These are phyloP conservation scores for Rhabdornis inornatus DNA, from an alignment of 2,113 vertebrate genomes.

Conservation along the genomic window DNA sequence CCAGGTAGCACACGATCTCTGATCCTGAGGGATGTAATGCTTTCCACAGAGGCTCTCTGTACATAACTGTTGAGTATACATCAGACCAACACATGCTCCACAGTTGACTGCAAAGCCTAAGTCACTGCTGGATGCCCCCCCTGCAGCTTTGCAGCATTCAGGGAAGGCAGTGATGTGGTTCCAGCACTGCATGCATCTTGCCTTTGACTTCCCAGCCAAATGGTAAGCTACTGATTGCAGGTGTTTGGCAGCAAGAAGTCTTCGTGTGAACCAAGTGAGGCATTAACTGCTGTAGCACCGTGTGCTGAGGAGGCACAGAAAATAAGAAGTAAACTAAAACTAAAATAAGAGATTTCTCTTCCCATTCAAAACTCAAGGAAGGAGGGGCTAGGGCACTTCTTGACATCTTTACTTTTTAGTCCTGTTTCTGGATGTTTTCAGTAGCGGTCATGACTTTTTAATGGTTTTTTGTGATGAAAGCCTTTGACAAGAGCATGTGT, in stretches of 20 bases:
- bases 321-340: background rate
- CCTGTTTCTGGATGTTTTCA: background rate
- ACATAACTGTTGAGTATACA: rapidly evolving
- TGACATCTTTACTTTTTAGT: background rate
- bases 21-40: background rate
- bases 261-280: background rate
- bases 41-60: background rate
- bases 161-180: background rate
- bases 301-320: background rate
- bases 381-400: background rate
- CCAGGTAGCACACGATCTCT: rapidly evolving
- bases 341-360: background rate
- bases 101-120: background rate
- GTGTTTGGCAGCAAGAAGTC: background rate
- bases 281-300: background rate
- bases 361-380: background rate
- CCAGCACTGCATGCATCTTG: rapidly evolving
- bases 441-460: background rate
- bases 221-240: background rate
- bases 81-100: background rate
- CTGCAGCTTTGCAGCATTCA: background rate
- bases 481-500: slow-evolving; percentile 9
- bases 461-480: background rate
- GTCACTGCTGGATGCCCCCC: background rate
- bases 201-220: background rate